Percentiles rank a stretch among this genome's conserved stretches.
These are phyloP conservation scores for Danio aesculapii DNA, from an alignment of 2,797 vertebrate genomes.

Conservation along the genomic window DNA sequence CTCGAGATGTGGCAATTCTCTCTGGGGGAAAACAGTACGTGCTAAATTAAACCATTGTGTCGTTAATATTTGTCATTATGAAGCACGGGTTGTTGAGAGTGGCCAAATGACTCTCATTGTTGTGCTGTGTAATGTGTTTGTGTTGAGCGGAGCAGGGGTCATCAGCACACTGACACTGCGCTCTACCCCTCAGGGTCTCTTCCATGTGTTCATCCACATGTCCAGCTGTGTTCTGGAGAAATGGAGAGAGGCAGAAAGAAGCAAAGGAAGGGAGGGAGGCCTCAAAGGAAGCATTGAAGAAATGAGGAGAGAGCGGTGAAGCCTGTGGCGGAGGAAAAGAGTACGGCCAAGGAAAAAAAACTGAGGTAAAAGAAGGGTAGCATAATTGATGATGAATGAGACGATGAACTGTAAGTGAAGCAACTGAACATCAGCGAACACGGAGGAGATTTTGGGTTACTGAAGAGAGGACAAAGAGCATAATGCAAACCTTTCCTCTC, in stretches of 20 bases:
- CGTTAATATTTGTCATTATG: slow-evolving; percentile 29
- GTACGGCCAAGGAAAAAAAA: slow-evolving; percentile 28
- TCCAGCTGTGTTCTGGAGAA: slow-evolving; percentile 57
- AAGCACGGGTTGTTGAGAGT: slow-evolving; percentile 22
- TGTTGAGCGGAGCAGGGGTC: slow-evolving; percentile 53
- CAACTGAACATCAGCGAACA: background rate
- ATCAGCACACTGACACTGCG: slow-evolving; percentile 39
- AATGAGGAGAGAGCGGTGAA: slow-evolving; percentile 23
- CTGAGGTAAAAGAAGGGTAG: slow-evolving; percentile 1
- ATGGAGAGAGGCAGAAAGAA: slow-evolving; percentile 53
- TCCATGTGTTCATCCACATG: slow-evolving; percentile 51
- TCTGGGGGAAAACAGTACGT: background rate
- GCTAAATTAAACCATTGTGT: slow-evolving; percentile 15
- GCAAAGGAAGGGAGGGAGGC: slow-evolving; percentile 39
- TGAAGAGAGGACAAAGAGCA: background rate
- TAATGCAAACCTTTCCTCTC: background rate
- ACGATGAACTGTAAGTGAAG: slow-evolving; percentile 7
- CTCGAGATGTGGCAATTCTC: background rate
- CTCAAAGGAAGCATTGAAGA: slow-evolving; percentile 57
- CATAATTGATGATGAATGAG: slow-evolving; percentile 30
- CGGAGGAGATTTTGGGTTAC: slow-evolving; percentile 5
- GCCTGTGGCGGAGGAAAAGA: slow-evolving; percentile 26
- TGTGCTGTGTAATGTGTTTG: slow-evolving; percentile 42
- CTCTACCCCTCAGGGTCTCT: slow-evolving; percentile 50
- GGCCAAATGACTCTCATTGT: slow-evolving; percentile 37